Percentiles rank a stretch among this genome's conserved stretches.
Evolutionary conservation across 1,140 invertebrate genomes (phyloP).

Genomic region (Lysiphlebus fabarum): DNA sequence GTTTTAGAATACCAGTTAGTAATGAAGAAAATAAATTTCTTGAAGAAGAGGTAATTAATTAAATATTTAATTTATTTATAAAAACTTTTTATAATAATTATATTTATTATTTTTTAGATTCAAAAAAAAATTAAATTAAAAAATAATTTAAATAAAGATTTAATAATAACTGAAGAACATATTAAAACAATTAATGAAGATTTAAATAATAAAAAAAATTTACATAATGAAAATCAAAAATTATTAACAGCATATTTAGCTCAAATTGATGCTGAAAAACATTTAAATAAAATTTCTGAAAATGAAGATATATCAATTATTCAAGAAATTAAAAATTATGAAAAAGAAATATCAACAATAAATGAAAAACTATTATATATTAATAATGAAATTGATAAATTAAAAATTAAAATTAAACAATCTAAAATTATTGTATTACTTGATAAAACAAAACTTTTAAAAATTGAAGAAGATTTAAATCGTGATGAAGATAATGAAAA

Average conservation of each 20-base stretch:
- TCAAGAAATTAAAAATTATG: conserved; percentile 53
- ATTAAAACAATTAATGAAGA: conserved; percentile 39
- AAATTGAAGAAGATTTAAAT: conserved; percentile 63
- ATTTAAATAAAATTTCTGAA: conserved; percentile 54
- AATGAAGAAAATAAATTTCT: conserved; percentile 67
- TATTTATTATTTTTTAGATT: too few species aligned
- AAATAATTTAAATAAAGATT: conserved; percentile 30
- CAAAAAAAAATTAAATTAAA: conserved; percentile 43
- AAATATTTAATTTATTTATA: conserved; percentile 11
- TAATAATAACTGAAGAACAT: conserved; percentile 36
- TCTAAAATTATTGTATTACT: conserved; percentile 60
- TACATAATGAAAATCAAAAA: conserved; percentile 46
- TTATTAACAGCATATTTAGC: conserved; percentile 60
- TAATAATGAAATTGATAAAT: conserved; percentile 44
- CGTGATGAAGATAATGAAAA: conserved; percentile 60
- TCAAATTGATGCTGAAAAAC: conserved; percentile 63
- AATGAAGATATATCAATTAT: conserved; percentile 54
- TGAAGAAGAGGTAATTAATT: conserved; percentile 56
- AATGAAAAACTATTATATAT: conserved; percentile 44
- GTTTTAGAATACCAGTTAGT: conserved; percentile 69
- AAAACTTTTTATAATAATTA: too few species aligned
- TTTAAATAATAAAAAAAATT: conserved; percentile 30
- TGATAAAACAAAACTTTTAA: conserved; percentile 60
- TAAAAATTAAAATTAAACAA: conserved; percentile 58
- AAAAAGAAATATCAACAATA: conserved; percentile 55